Evolutionary conservation across 2,797 vertebrate species (phyloP), one percentile per base, ranked within the genome.

Genomic region (Spinus olivaceus): DNA sequence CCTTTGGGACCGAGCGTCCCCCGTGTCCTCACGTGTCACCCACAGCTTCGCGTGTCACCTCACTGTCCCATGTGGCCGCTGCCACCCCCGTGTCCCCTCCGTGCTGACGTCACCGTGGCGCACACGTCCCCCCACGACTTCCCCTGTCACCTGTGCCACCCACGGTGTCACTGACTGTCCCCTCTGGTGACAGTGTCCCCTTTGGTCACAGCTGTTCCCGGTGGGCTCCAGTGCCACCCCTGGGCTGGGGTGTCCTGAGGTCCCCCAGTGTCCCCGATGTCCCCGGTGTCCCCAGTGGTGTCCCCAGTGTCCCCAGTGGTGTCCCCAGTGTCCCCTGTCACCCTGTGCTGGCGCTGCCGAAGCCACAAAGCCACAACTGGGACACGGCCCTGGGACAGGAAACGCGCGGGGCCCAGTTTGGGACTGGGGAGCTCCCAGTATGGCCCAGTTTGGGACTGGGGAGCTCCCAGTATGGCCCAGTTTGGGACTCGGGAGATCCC

Each of bases 71-170:
- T 8, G 37, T 15, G 67, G 37, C 49, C 12, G 22, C 49, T 13
- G 54, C n/a, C n/a, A 56, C 54, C 54, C 56, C 37, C 27, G 21
- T 46, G 69, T 56, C 51, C 51, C 69, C 69, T 12, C 51, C 10
- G 3, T 19, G 5, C 24, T 27, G 32, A 44, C 2, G 18, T 44
- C 53, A 54, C 53, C 51, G 4, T 20, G 28, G 28, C 12, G 18
- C 18, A 8, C 67, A 6, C 4, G 1, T 5, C 37, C 67, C 30
- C 39, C 13, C 10, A 0, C 2, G 39, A 23, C 51, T 44, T 27
- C 50, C 50, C 3, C 18, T 51, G 50, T 51, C 53, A 23, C 53
- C 53, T 12, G 51, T 46, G 53, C 7, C 53, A 57, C 53, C 70
- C 53, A 4, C 20, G 20, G 11, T 37, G 53, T 4, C 70, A 56